Percentiles rank a stretch among this genome's conserved stretches.
Conservation (phyloP, 2,888 invertebrate genomes). For the Leptinotarsa tumamoca region DNA sequence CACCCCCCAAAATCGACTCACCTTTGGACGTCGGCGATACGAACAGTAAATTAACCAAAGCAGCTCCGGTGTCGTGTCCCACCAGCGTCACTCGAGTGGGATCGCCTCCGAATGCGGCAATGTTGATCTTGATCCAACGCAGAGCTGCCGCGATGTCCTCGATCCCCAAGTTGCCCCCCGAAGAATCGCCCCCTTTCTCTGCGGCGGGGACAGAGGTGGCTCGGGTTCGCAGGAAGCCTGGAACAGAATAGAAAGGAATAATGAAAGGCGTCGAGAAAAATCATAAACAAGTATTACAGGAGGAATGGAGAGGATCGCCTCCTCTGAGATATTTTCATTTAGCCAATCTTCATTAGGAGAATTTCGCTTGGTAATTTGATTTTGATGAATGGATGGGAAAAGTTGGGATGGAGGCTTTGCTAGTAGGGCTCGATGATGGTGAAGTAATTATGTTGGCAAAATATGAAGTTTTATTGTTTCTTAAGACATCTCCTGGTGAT, state of each 20-base stretch:
- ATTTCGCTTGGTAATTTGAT: constrained; percentile 37
- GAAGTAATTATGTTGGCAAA: neutral
- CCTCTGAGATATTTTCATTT: constrained; percentile 30
- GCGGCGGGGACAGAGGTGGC: constrained; percentile 46
- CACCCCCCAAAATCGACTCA: constrained; percentile 53
- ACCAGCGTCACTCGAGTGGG: constrained; percentile 82
- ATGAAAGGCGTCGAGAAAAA: constrained; percentile 27
- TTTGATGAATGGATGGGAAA: constrained; percentile 25
- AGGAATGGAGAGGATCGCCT: constrained; percentile 28
- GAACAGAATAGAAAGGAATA: constrained; percentile 45
- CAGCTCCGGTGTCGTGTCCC: constrained; percentile 90
- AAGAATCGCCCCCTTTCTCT: constrained; percentile 61
- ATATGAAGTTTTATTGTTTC: too few species aligned
- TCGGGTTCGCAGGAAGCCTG: constrained; percentile 72
- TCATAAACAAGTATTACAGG: constrained; percentile 36
- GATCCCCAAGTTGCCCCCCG: constrained; percentile 79
- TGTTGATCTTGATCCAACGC: constrained; percentile 85
- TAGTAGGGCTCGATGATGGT: neutral
- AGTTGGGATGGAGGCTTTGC: constrained; percentile 28
- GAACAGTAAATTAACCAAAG: constrained; percentile 85
- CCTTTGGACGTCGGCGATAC: constrained; percentile 84
- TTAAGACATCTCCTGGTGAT: too few species aligned
- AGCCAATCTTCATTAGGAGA: constrained; percentile 39
- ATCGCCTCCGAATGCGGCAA: constrained; percentile 91
- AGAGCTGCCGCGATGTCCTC: constrained; percentile 87